Evolutionary conservation across 1,140 invertebrate species (phyloP).

Genomic region (Nomia melanderi): DNA sequence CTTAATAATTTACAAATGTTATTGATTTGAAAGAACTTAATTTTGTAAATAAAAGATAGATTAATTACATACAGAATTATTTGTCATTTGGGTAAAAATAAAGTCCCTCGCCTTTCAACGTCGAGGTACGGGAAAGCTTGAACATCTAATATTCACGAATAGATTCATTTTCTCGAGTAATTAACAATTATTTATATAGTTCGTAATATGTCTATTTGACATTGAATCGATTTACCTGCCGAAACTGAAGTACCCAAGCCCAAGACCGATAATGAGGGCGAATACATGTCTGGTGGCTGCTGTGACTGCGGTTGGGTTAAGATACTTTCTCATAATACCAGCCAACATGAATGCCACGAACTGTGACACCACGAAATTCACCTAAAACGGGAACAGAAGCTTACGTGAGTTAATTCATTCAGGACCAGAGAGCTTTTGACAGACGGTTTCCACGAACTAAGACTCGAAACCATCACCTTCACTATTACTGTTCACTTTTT

Average conservation of each 20-base stretch:
- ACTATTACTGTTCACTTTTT: too few relatives aligned
- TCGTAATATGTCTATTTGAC: neutral
- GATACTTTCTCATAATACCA: slow-evolving; percentile 86
- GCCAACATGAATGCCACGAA: slow-evolving; percentile 88
- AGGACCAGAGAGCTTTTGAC: too few relatives aligned
- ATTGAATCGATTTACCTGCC: slow-evolving; percentile 84
- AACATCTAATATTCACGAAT: too few relatives aligned
- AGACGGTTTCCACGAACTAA: too few relatives aligned
- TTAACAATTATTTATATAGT: neutral
- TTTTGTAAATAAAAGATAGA: too few relatives aligned
- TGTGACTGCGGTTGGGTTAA: slow-evolving; percentile 85
- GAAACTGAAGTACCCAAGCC: slow-evolving; percentile 93
- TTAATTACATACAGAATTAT: neutral
- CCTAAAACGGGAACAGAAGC: slow-evolving; percentile 80
- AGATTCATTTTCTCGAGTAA: neutral
- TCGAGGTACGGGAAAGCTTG: too few relatives aligned
- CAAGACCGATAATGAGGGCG: slow-evolving; percentile 88
- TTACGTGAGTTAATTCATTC: neutral
- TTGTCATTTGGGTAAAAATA: neutral
- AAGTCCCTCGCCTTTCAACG: neutral
- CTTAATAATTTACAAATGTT: too few relatives aligned
- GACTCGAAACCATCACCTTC: too few relatives aligned
- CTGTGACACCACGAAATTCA: slow-evolving; percentile 93
- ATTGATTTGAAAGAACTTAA: too few relatives aligned
- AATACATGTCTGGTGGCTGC: slow-evolving; percentile 87